A percentile compares a stretch with the other conserved stretches of the same genome.
Conservation (phyloP, 1,140 invertebrate genomes). For the Drosophila parabipectinata region DNA sequence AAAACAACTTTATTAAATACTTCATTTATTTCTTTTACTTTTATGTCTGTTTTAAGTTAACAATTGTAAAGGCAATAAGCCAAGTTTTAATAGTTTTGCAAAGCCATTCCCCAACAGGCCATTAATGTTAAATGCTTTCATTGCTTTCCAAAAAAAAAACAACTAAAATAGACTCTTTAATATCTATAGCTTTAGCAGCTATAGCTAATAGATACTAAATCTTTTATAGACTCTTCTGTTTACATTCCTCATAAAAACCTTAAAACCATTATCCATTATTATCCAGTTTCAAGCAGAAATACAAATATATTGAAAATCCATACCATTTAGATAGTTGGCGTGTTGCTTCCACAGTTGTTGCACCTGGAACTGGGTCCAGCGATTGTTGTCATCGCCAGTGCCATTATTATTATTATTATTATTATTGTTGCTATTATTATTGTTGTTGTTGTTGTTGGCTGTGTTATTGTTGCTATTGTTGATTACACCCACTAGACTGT, state of each 20-base stretch:
- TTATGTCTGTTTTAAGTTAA: neutral
- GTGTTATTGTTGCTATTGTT: slow-evolving; percentile 46
- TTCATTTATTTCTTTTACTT: neutral
- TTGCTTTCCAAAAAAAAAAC: neutral
- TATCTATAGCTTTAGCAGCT: too few species aligned
- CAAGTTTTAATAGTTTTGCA: neutral
- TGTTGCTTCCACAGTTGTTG: slow-evolving; percentile 84
- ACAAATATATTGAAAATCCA: slow-evolving; percentile 26
- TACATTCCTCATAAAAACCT: too few species aligned
- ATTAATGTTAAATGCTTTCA: neutral
- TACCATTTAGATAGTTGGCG: slow-evolving; percentile 84
- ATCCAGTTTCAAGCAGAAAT: too few species aligned
- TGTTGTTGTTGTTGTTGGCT: slow-evolving; percentile 48
- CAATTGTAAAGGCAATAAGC: neutral
- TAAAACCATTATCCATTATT: neutral
- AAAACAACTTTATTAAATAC: too few species aligned
- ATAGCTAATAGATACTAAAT: too few species aligned
- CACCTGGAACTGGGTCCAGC: slow-evolving; percentile 84
- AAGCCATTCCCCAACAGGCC: neutral
- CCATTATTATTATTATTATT: slow-evolving; percentile 44
- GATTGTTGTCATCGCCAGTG: slow-evolving; percentile 71
- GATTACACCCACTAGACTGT: slow-evolving; percentile 75
- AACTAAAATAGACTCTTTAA: too few species aligned
- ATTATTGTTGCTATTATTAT: slow-evolving; percentile 45
- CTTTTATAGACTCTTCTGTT: too few species aligned